Evolutionary conservation across 2,888 invertebrate species (phyloP).

Genomic region (Endotricha flammealis): DNA sequence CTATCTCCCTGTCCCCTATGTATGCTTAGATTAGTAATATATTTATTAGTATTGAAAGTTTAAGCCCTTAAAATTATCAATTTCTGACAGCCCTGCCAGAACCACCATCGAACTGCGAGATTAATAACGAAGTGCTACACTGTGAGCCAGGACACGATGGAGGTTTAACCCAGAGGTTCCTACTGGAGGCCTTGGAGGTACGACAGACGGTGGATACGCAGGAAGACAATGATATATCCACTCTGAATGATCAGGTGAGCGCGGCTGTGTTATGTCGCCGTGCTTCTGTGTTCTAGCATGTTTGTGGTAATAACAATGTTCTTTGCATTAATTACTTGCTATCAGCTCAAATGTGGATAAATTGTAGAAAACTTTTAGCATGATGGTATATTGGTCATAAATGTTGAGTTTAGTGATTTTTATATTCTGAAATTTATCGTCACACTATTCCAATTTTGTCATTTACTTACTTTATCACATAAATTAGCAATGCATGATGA

Average conservation of each 20-base stretch:
- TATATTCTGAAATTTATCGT: too few species aligned
- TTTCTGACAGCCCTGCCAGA: conserved; percentile 88
- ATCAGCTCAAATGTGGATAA: neutral
- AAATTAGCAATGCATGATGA: too few species aligned
- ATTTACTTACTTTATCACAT: too few species aligned
- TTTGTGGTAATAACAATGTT: conserved; percentile 7
- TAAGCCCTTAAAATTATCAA: too few species aligned
- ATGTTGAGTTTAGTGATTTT: too few species aligned
- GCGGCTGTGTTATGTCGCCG: conserved; percentile 29
- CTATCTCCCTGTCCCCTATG: too few species aligned
- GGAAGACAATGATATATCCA: conserved; percentile 79
- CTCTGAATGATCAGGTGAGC: conserved; percentile 82
- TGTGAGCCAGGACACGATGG: conserved; percentile 90
- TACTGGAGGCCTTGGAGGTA: conserved; percentile 86
- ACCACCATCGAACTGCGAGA: conserved; percentile 84
- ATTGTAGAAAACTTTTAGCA: too few species aligned
- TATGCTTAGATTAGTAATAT: too few species aligned
- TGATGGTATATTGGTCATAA: too few species aligned
- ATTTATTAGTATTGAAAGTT: too few species aligned
- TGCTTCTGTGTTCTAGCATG: conserved; percentile 13
- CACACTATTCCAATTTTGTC: too few species aligned
- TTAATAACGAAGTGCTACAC: conserved; percentile 83
- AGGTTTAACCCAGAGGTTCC: conserved; percentile 88
- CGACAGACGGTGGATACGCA: conserved; percentile 67
- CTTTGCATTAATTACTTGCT: neutral